A percentile compares a stretch with the other conserved stretches of the same genome.
Evolutionary conservation across 2,113 vertebrate genomes (phyloP).

Genomic region (Entelurus aequoreus): DNA sequence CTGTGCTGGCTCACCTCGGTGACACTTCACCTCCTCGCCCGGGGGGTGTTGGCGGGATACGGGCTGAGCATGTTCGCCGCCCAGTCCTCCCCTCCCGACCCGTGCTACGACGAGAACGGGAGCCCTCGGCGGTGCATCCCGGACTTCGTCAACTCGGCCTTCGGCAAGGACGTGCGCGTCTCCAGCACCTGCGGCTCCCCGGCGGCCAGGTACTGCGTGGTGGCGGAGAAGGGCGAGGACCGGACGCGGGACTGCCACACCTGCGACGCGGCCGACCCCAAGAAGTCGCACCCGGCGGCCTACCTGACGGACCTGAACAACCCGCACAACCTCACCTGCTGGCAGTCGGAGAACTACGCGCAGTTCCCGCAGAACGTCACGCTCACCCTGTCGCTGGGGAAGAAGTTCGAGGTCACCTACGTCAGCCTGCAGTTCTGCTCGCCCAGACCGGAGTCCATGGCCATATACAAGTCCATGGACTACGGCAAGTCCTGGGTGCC

Average conservation of each 20-base stretch:
- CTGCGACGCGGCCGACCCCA: constrained; percentile 90
- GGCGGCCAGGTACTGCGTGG: constrained; percentile 87
- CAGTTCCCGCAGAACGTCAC: constrained; percentile 94
- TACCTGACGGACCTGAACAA: constrained; percentile 98
- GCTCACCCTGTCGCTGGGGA: constrained; percentile 89
- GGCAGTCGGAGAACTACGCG: constrained; percentile 93
- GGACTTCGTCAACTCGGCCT: constrained; percentile 97
- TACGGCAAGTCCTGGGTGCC: constrained; percentile 94
- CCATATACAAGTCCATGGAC: constrained; percentile 99
- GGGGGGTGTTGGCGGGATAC: constrained; percentile 74
- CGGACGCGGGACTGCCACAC: constrained; percentile 86
- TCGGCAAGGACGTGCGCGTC: constrained; percentile 93
- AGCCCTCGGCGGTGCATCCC: constrained; percentile 95
- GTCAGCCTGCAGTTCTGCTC: constrained; percentile 99
- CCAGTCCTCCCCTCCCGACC: constrained; percentile 90
- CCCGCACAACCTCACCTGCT: constrained; percentile 98
- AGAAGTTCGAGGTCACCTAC: constrained; percentile 98
- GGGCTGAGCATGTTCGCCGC: constrained; percentile 90
- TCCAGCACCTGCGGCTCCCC: constrained; percentile 93
- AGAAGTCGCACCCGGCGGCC: constrained; percentile 85
- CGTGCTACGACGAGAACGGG: constrained; percentile 94
- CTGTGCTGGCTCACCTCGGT: constrained; percentile 79
- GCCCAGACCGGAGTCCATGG: constrained; percentile 95
- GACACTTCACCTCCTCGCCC: constrained; percentile 75
- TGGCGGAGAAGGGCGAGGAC: constrained; percentile 88